Base-by-base conservation (phyloP, 2,888 invertebrate genomes). In the Neria commutata region DNA sequence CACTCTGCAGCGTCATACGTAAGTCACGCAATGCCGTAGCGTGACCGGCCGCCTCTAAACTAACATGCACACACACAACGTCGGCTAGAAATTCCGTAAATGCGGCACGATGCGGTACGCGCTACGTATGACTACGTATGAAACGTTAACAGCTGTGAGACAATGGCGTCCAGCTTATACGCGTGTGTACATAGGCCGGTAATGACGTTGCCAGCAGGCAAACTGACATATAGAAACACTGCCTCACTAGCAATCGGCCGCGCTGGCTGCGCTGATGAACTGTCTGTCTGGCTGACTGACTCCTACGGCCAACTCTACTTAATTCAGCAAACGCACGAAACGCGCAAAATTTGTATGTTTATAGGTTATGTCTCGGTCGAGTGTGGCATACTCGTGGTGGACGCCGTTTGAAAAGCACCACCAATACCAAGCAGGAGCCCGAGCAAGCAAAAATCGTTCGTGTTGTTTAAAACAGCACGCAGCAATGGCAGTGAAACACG, bases 11-110 rank as follows among this genome's bases (percentile, higher is more conserved):
- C n/a, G 21, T 6, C 46, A 14, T 29, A 16, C 16, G 48, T 23
- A 40, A 50, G 56, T 56, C 56, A 50, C 56, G 56, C 55, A 49
- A 49, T 26, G 34, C 29, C 24, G 26, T 56, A 42, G 56, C 56
- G 56, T 56, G 56, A 56, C 42, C 56, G 56, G 42, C 53, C 45
- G 11, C 19, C 24, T 3, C 37, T 14, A 37, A 37, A 29, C 6
- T n/a, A n/a, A 37, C 6, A 37, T 14, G n/a, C 37, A 29, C 37
- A 37, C 6, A 37, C 37, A 37, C n/a, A 37, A 37, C 11, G 37
- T 37, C 8, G 11, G 37, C n/a, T n/a, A 42, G 21, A 42, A 42
- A 17, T 42, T 42, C 19, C 42, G 21, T 42, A 42, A 5, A 5
- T 37, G 37, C 37, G 19, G 19, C 19, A 42, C 42, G 11, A 8